These are phyloP conservation scores for Aphidoletes aphidimyza DNA, from an alignment of 2,888 invertebrate species.

Conservation along the genomic window DNA sequence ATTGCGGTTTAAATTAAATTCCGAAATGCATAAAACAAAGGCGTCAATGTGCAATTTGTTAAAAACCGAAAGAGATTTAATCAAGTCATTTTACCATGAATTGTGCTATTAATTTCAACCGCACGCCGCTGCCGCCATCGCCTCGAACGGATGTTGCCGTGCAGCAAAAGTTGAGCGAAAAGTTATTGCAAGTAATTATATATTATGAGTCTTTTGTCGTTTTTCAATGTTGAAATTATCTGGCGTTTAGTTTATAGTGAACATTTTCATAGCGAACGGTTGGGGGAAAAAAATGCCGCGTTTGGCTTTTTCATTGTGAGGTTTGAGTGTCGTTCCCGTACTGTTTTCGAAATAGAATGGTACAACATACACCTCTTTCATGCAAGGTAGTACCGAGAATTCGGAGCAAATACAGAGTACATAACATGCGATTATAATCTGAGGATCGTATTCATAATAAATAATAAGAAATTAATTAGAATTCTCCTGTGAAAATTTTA, in stretches of 20 bases:
- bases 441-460: constrained; percentile 47
- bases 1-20: constrained; percentile 18
- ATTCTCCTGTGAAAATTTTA: constrained; percentile 35
- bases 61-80: constrained; percentile 15
- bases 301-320: not conserved
- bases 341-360: too few species aligned
- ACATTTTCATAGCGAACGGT: not conserved
- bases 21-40: not conserved
- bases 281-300: not conserved
- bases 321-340: not conserved
- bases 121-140: not conserved
- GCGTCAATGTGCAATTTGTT: not conserved
- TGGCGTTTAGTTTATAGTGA: constrained; percentile 18
- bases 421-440: not conserved
- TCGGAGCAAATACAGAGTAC: not conserved
- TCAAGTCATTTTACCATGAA: constrained; percentile 33
- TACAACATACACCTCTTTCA: too few species aligned
- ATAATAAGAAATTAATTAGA: constrained; percentile 53
- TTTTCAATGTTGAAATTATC: constrained; percentile 37
- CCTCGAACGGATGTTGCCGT: too few species aligned
- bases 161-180: not conserved
- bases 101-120: constrained; percentile 2
- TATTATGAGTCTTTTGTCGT: constrained; percentile 28
- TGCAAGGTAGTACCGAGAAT: not conserved
- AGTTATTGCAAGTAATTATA: constrained; percentile 51